Evolutionary conservation across 2,888 invertebrate genomes (phyloP).

Genomic region (Palloptera scutellata): DNA sequence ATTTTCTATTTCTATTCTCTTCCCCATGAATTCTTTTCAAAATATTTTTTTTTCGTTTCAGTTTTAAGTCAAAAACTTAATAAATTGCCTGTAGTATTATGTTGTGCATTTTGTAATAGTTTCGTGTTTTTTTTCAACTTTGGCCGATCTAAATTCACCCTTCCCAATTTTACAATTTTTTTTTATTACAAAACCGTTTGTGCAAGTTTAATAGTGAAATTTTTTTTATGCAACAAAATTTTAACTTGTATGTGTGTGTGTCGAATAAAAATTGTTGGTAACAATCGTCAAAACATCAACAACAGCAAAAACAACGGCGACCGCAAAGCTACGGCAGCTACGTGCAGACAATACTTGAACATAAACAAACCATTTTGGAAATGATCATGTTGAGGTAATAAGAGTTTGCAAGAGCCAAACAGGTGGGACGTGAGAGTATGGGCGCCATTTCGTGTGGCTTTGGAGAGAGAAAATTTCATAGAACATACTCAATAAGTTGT

Average conservation of each 20-base stretch:
- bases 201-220: not conserved
- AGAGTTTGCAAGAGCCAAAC: not conserved
- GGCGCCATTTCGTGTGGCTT: not conserved
- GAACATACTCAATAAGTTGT: too few relatives aligned
- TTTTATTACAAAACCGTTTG: not conserved
- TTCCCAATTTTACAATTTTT: not conserved
- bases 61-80: slow-evolving; percentile 33
- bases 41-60: slow-evolving; percentile 26
- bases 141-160: slow-evolving; percentile 18
- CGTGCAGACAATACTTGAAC: too few relatives aligned
- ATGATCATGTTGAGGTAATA: slow-evolving; percentile 14
- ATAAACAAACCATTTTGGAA: not conserved
- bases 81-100: slow-evolving; percentile 33
- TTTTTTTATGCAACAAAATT: slow-evolving; percentile 2
- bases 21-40: slow-evolving; percentile 16
- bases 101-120: slow-evolving; percentile 27
- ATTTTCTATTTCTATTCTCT: not conserved
- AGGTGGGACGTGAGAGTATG: not conserved
- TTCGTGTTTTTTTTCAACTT: slow-evolving; percentile 19
- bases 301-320: not conserved
- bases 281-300: not conserved
- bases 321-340: not conserved
- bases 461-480: too few relatives aligned
- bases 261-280: not conserved
- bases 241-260: not conserved